These are phyloP conservation scores for Cyclophora albipunctata DNA, from an alignment of 2,888 invertebrate genomes.

Conservation along the genomic window DNA sequence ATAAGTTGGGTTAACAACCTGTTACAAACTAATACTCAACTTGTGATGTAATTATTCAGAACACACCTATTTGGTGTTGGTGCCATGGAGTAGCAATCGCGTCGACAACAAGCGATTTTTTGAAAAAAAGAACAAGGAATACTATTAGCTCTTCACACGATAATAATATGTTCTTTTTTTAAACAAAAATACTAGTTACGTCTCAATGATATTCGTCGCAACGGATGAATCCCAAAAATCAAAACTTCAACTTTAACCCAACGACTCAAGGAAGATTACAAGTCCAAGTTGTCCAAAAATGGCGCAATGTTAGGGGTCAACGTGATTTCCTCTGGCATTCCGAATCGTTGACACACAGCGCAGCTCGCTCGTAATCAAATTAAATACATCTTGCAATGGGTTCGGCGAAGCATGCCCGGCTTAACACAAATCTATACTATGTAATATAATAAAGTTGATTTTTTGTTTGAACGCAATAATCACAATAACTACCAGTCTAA, in stretches of 20 bases:
- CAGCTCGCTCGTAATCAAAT: slow-evolving; percentile 53
- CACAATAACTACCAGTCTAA: too few species aligned
- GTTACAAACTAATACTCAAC: slow-evolving; percentile 30
- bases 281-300: slow-evolving; percentile 54
- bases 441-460: slow-evolving; percentile 45
- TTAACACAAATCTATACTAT: too few species aligned
- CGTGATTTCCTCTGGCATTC: slow-evolving; percentile 68
- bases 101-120: too few species aligned
- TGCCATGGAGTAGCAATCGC: slow-evolving; percentile 3
- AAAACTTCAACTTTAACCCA: slow-evolving; percentile 1
- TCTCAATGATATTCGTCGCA: too few species aligned
- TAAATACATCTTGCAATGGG: slow-evolving; percentile 54
- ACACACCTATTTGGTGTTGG: slow-evolving; percentile 21
- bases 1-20: slow-evolving; percentile 44
- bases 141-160: too few species aligned
- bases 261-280: slow-evolving; percentile 42
- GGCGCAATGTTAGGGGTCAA: slow-evolving; percentile 62
- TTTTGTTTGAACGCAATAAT: too few species aligned
- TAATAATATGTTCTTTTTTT: too few species aligned
- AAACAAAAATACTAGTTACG: too few species aligned
- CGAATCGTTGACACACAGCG: slow-evolving; percentile 58
- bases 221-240: too few species aligned
- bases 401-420: slow-evolving; percentile 46
- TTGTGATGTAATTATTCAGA: slow-evolving; percentile 30
- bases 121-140: too few species aligned